Evolutionary conservation across 2,113 vertebrate genomes (phyloP).

Genomic region (Athene cunicularia): DNA sequence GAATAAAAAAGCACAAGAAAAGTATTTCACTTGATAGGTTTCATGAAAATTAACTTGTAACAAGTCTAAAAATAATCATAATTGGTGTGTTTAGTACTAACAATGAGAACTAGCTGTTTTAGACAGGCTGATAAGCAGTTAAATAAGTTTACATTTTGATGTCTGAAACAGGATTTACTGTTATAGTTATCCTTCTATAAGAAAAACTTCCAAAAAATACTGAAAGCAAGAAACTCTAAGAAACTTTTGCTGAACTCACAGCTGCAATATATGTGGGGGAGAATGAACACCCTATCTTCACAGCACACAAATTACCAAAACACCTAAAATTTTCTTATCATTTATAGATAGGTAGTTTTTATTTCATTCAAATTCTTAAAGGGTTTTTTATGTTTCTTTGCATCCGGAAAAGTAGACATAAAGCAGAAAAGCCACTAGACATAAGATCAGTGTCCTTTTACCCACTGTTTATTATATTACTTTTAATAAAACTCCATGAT

Average conservation of each 20-base stretch:
- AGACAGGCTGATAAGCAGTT: neutral
- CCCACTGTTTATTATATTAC: neutral
- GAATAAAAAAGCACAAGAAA: neutral
- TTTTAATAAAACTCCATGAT: neutral
- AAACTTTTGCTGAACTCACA: neutral
- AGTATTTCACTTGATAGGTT: neutral
- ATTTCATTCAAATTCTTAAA: neutral
- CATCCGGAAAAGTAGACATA: neutral
- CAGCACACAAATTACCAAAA: neutral
- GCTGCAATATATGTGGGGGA: neutral
- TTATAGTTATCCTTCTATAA: slow-evolving; percentile 1
- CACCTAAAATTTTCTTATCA: neutral
- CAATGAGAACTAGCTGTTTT: neutral
- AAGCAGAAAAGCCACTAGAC: neutral
- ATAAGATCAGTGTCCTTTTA: neutral
- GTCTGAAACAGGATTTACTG: neutral
- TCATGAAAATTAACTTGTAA: neutral
- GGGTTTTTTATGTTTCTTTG: neutral
- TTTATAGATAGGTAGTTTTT: neutral
- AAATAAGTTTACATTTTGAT: neutral
- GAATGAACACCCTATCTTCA: neutral
- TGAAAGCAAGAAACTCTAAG: neutral
- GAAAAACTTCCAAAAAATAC: neutral
- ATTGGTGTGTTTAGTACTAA: neutral
- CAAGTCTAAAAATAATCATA: slow-evolving; percentile 24